phyloP scores from a whole-genome alignment of 2,113 vertebrate genomes.

The Protobothrops flavoviridis region DNA sequence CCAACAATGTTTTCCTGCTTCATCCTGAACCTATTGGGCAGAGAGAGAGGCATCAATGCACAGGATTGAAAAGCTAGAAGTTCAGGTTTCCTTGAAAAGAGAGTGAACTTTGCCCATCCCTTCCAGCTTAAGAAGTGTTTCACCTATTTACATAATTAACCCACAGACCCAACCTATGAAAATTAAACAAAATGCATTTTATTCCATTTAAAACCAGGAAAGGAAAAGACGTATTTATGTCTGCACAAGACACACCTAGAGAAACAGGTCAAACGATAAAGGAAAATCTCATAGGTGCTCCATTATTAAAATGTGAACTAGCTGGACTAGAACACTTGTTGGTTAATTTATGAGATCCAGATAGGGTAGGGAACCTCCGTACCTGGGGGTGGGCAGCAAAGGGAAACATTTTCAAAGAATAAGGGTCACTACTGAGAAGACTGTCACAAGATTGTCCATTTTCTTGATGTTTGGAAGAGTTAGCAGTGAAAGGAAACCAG shows the following conservation, averaged over 20 bases:
- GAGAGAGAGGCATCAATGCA: background rate
- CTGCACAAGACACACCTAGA: background rate
- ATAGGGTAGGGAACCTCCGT: background rate
- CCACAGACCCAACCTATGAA: background rate
- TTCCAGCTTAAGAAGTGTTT: background rate
- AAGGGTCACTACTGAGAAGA: background rate
- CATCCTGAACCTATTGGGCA: conserved; percentile 83
- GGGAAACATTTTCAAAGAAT: background rate
- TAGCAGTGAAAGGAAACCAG: too few relatives aligned
- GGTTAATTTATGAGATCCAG: background rate
- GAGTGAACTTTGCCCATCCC: too few relatives aligned
- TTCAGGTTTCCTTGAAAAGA: rapidly evolving
- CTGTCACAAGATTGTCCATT: background rate
- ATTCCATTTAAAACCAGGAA: background rate
- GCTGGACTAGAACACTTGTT: background rate
- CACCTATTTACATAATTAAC: background rate
- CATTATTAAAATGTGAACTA: background rate
- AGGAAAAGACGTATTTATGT: background rate
- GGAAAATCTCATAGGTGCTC: background rate
- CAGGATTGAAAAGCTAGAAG: rapidly evolving
- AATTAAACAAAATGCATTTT: background rate
- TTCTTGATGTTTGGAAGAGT: too few relatives aligned
- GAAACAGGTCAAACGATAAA: background rate
- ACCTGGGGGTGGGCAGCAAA: background rate
- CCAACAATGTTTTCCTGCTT: conserved; percentile 89